Evolutionary conservation across 2,888 invertebrate species (phyloP), one percentile per base, ranked within the genome.

Genomic region (Acleris cristana): DNA sequence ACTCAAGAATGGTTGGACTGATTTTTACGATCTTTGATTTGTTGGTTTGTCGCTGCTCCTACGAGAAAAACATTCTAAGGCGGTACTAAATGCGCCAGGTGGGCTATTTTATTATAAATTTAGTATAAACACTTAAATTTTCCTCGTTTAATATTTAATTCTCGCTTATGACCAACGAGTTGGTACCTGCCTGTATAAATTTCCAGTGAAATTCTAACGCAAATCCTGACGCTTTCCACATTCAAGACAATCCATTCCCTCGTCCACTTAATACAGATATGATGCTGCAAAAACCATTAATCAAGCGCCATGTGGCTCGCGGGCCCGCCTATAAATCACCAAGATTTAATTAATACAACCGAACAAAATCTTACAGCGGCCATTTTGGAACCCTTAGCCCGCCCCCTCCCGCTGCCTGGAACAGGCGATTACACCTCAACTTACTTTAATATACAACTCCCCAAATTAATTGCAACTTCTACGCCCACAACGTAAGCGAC

Each of bases 331-430:
- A 89, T 92, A 92, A 92, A 92, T 92, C 89, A 92, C 85, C 86
- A 91, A 91, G 91, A 91, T 91, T 92, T 90, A 92, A 92, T 92
- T 91, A 90, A 89, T 91, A 87, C 87, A 84, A 83, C 88, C 83
- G 86, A 87, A 89, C 90, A 85, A 91, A 92, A 92, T 92, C 92
- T 92, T 92, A 92, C 86, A 81, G 83, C 83, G 74, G 91, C 92
- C 92, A 91, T 92, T 87, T 92, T 92, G 89, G 75, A 83, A 84
- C 90, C 91, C 88, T 88, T 87, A 84, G 81, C 83, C 86, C 84
- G 78, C 86, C 87, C 86, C 84, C 76, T 69, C 76, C 79, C 76
- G 73, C 79, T 83, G 88, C 86, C 85, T 83, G 83, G 81, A 88
- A 89, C 91, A 89, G 87, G 89, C 90, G 91, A 91, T 90, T 89